Conservation (phyloP, 2,888 invertebrate genomes). For the Chrysomela aeneicollis region DNA sequence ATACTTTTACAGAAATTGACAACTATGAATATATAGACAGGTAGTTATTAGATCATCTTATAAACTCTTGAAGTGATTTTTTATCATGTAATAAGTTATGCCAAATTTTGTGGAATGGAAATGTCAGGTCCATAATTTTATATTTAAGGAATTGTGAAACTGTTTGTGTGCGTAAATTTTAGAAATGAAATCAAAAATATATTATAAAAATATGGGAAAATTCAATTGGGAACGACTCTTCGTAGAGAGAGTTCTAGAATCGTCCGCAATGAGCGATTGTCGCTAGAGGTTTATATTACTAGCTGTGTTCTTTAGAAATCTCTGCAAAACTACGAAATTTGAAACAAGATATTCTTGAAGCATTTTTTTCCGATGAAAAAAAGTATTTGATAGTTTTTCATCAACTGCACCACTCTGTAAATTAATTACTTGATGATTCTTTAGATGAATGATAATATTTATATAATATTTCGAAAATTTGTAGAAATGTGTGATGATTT, state of each 20-base stretch:
- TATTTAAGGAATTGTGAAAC: constrained; percentile 56
- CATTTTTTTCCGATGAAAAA: too few relatives aligned
- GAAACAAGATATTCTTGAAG: constrained; percentile 41
- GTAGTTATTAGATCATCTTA: neutral
- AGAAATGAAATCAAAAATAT: constrained; percentile 62
- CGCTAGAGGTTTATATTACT: constrained; percentile 60
- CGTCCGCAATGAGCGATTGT: constrained; percentile 58
- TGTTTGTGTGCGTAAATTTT: constrained; percentile 62
- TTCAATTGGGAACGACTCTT: constrained; percentile 57
- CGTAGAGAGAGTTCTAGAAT: constrained; percentile 58
- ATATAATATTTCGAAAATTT: too few relatives aligned
- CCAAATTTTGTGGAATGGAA: constrained; percentile 30
- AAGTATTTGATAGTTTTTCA: too few relatives aligned
- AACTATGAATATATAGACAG: constrained; percentile 1
- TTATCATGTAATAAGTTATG: neutral
- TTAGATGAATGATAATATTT: too few relatives aligned
- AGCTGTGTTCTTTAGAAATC: constrained; percentile 61
- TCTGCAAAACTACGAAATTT: constrained; percentile 53
- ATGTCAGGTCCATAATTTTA: constrained; percentile 54
- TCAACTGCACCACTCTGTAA: too few relatives aligned
- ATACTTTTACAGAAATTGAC: constrained; percentile 4
- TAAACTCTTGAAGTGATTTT: neutral
- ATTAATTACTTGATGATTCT: too few relatives aligned
- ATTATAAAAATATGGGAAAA: constrained; percentile 53
- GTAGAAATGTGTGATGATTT: too few relatives aligned